Evolutionary conservation across 1,140 invertebrate species (phyloP).

Genomic region (Hycleus phaleratus): DNA sequence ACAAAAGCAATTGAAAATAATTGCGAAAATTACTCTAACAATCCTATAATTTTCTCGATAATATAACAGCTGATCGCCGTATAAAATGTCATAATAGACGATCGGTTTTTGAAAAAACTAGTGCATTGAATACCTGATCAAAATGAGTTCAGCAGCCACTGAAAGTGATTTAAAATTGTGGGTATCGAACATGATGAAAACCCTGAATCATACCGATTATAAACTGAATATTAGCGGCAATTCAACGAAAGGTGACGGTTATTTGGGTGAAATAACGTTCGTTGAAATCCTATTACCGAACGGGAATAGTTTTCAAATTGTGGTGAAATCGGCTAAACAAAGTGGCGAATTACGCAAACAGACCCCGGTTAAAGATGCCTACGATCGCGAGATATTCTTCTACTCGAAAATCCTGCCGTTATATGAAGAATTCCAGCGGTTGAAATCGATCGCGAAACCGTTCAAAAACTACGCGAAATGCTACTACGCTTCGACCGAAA

Average conservation of each 20-base stretch:
- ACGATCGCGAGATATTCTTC: conserved; percentile 24
- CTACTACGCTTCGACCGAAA: conserved; percentile 35
- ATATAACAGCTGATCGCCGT: too few species aligned
- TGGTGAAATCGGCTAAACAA: conserved; percentile 27
- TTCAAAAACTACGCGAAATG: conserved; percentile 36
- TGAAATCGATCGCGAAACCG: conserved; percentile 10
- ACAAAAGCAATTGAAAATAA: background rate
- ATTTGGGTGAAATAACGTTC: conserved; percentile 30
- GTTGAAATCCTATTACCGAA: conserved; percentile 16
- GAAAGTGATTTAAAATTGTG: conserved; percentile 4
- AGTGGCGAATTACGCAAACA: conserved; percentile 19
- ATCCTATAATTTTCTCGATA: too few species aligned
- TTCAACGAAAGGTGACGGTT: conserved; percentile 26
- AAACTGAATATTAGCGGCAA: conserved; percentile 20
- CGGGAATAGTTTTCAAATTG: conserved; percentile 15
- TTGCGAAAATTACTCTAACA: background rate
- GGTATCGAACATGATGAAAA: conserved; percentile 16
- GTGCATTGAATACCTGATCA: background rate
- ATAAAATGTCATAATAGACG: too few species aligned
- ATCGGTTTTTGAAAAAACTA: too few species aligned
- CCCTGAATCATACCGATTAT: conserved; percentile 15
- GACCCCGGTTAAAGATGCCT: conserved; percentile 11
- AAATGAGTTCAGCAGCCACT: background rate
- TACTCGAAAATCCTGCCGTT: conserved; percentile 24
- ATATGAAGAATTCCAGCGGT: conserved; percentile 17